A percentile compares a stretch with the other conserved stretches of the same genome.
These are phyloP conservation scores for Eristalis arbustorum DNA, from an alignment of 2,888 invertebrate species.

Conservation along the genomic window DNA sequence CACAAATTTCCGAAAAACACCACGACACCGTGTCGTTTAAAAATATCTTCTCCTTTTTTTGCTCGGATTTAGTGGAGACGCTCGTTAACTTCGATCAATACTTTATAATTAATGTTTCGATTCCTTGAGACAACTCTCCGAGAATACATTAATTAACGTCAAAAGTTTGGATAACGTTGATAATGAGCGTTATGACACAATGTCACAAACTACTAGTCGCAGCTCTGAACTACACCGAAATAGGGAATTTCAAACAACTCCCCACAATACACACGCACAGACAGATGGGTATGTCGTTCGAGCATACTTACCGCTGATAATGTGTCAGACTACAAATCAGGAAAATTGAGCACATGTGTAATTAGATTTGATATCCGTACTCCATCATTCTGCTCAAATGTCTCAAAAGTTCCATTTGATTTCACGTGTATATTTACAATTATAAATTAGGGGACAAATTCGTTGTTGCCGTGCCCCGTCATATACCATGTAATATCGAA, in stretches of 20 bases:
- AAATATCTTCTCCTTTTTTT: neutral
- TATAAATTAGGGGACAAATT: neutral
- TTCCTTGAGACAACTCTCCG: neutral
- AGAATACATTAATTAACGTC: neutral
- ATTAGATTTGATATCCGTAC: neutral
- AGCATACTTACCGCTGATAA: neutral
- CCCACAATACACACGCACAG: neutral
- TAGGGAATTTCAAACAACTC: neutral
- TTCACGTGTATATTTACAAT: neutral
- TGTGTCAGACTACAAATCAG: neutral
- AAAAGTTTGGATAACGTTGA: neutral
- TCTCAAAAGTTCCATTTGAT: neutral
- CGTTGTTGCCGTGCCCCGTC: neutral
- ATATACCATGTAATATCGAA: neutral
- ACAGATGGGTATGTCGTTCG: neutral
- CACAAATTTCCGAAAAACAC: no score
- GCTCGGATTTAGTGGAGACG: neutral
- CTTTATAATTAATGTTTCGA: no score
- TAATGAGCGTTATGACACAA: neutral
- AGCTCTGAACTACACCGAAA: neutral
- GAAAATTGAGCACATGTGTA: neutral
- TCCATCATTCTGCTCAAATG: neutral
- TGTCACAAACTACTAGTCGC: neutral
- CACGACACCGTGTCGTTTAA: neutral
- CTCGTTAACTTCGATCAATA: no score